These are phyloP conservation scores for Dunckerocampus dactyliophorus DNA, from an alignment of 2,113 vertebrate genomes.

Conservation along the genomic window DNA sequence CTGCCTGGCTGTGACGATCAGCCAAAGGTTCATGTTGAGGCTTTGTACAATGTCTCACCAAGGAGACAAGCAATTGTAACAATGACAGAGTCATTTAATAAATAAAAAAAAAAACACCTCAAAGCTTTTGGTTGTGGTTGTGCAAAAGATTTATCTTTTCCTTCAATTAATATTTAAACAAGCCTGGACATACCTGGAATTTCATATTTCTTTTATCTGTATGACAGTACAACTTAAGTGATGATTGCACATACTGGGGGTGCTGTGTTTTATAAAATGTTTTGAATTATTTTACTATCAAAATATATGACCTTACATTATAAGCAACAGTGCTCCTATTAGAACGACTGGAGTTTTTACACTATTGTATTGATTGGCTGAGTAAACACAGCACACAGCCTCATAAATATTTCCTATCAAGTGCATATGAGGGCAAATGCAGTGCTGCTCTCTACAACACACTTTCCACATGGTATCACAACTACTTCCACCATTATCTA, in stretches of 20 bases:
- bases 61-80: constrained; percentile 2
- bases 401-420: constrained; percentile 31
- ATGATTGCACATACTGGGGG: constrained; percentile 3
- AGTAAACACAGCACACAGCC: constrained; percentile 10
- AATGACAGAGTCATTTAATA: neutral
- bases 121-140: no score
- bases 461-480: no score
- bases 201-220: constrained; percentile 24
- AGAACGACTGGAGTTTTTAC: constrained; percentile 18
- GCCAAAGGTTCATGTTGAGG: constrained; percentile 15
- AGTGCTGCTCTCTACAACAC: neutral
- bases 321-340: constrained; percentile 35
- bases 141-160: no score
- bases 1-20: constrained; percentile 43
- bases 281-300: constrained; percentile 19
- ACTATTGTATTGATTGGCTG: constrained; percentile 8
- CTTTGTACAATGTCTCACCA: constrained; percentile 31
- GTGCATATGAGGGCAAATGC: constrained; percentile 2
- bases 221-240: neutral
- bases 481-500: constrained; percentile 5
- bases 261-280: neutral
- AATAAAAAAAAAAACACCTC: neutral
- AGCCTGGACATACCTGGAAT: neutral
- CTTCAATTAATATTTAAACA: no score
- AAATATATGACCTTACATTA: constrained; percentile 9